Percentiles rank a stretch among this genome's conserved stretches.
These are phyloP conservation scores for Sorex maritimensis DNA, from an alignment of 2,797 vertebrate species.

Conservation along the genomic window DNA sequence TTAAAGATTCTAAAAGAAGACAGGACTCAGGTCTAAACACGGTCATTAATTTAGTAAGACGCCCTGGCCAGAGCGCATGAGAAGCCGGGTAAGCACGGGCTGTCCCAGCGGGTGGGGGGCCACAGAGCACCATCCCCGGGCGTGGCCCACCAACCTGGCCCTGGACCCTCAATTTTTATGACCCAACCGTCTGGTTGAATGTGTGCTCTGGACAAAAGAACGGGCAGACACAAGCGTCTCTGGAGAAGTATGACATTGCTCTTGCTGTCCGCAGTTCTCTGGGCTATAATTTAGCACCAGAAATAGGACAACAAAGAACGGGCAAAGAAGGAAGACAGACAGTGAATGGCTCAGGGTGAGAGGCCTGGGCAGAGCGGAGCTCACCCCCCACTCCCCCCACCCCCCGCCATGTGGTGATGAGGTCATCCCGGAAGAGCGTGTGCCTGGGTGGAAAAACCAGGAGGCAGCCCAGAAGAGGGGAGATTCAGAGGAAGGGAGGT, in stretches of 20 bases:
- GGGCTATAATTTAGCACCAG: slow-evolving; percentile 83
- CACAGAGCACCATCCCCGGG: background rate
- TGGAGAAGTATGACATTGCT: slow-evolving; percentile 74
- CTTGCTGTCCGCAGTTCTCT: slow-evolving; percentile 78
- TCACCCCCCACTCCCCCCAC: no score
- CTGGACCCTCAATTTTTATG: background rate
- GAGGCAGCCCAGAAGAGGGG: background rate
- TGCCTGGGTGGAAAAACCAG: background rate
- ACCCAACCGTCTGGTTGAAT: slow-evolving; percentile 31
- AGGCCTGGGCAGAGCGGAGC: slow-evolving; percentile 61
- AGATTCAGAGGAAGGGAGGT: background rate
- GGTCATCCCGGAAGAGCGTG: slow-evolving; percentile 65
- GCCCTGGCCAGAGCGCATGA: background rate
- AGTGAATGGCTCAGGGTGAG: background rate
- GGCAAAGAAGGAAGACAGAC: slow-evolving; percentile 72
- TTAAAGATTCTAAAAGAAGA: background rate
- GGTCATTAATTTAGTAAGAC: slow-evolving; percentile 56
- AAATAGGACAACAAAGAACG: slow-evolving; percentile 83
- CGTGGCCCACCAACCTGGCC: background rate
- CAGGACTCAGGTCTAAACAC: slow-evolving; percentile 49
- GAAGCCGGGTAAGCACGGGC: background rate
- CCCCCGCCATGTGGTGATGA: slow-evolving; percentile 16
- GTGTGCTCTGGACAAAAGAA: slow-evolving; percentile 79
- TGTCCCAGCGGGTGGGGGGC: background rate
- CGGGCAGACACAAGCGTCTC: slow-evolving; percentile 84